These are phyloP conservation scores for Leptinotarsa tumamoca DNA, from an alignment of 2,888 invertebrate species.

Conservation along the genomic window DNA sequence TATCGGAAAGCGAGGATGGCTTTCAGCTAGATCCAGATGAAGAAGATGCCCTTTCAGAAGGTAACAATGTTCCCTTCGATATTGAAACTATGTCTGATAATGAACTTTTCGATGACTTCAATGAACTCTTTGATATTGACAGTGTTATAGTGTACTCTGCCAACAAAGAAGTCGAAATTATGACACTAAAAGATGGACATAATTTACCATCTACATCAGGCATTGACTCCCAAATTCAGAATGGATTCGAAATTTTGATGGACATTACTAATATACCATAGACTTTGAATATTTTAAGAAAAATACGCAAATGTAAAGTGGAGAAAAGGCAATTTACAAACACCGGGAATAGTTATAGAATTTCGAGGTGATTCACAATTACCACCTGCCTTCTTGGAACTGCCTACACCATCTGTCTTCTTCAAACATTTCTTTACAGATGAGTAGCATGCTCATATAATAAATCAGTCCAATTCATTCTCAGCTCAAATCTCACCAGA, in stretches of 20 bases:
- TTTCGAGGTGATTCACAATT: too few relatives aligned
- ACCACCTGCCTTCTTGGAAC: constrained; percentile 11
- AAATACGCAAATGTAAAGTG: too few relatives aligned
- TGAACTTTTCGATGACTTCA: constrained; percentile 9
- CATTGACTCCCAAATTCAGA: constrained; percentile 10
- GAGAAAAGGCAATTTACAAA: too few relatives aligned
- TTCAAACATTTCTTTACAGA: background rate
- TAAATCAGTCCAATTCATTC: background rate
- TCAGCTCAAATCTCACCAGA: background rate
- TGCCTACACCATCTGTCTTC: constrained; percentile 7
- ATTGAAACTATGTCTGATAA: background rate
- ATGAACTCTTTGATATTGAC: constrained; percentile 16
- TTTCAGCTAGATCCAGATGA: background rate
- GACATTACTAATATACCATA: constrained; percentile 12
- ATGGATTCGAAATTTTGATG: constrained; percentile 11
- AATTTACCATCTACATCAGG: background rate
- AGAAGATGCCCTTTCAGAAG: background rate
- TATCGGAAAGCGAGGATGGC: background rate
- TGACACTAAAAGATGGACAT: background rate
- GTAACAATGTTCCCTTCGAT: constrained; percentile 12
- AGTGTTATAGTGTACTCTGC: background rate
- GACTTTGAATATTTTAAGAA: too few relatives aligned
- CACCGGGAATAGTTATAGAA: too few relatives aligned
- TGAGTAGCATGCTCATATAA: background rate
- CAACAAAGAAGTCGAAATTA: too few relatives aligned